These are phyloP conservation scores for Cosmopolites sordidus DNA, from an alignment of 2,888 invertebrate genomes.

Conservation along the genomic window DNA sequence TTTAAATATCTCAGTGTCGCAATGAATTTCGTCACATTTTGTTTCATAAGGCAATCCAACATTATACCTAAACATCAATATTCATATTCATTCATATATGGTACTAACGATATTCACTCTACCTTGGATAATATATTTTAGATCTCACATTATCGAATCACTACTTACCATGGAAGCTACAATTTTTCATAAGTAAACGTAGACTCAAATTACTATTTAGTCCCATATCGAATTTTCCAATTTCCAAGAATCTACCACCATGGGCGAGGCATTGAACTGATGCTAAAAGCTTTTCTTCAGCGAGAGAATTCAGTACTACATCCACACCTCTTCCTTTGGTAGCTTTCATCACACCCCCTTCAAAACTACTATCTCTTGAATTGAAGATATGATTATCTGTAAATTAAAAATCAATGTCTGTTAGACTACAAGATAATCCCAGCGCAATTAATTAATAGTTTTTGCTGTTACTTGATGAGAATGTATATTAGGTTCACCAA, in stretches of 20 bases:
- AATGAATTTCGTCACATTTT: neutral
- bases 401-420: too few species aligned
- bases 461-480: too few species aligned
- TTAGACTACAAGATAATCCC: too few species aligned
- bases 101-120: too few species aligned
- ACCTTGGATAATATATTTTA: too few species aligned
- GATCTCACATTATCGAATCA: too few species aligned
- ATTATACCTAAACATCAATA: slow-evolving; percentile 51
- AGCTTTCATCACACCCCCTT: slow-evolving; percentile 71
- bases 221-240: slow-evolving; percentile 79
- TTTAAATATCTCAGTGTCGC: slow-evolving; percentile 4
- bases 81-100: too few species aligned
- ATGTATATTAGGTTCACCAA: too few species aligned
- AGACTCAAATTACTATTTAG: slow-evolving; percentile 63
- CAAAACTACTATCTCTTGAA: slow-evolving; percentile 83
- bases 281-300: slow-evolving; percentile 84
- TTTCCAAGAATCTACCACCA: slow-evolving; percentile 74
- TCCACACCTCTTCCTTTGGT: slow-evolving; percentile 89
- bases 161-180: slow-evolving; percentile 64
- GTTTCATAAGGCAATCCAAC: slow-evolving; percentile 53
- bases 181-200: slow-evolving; percentile 65
- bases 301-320: slow-evolving; percentile 83
- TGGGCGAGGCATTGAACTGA: slow-evolving; percentile 59
- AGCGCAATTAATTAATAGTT: too few species aligned
- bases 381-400: slow-evolving; percentile 44